Conservation (phyloP, 35 echinoderm and acorn worm genomes). For the Apostichopus japonicus region DNA sequence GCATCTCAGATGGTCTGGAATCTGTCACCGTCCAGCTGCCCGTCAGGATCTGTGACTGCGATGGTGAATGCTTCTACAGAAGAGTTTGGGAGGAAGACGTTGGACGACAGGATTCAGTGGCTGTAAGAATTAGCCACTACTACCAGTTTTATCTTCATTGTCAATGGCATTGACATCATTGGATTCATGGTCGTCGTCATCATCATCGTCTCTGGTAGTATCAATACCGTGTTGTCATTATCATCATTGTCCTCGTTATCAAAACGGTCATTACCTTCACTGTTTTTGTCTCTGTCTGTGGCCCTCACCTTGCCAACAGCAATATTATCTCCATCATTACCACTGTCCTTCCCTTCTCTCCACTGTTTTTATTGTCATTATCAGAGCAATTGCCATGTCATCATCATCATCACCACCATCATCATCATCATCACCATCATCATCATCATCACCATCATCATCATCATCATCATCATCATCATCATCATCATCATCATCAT, state of each 20-base stretch:
- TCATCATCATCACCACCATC: neutral
- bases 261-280: neutral
- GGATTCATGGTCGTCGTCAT: neutral
- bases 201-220: neutral
- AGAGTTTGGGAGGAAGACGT: slow-evolving; percentile 30
- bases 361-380: neutral
- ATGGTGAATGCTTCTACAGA: neutral
- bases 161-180: neutral
- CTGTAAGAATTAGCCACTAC: neutral
- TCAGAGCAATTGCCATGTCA: neutral
- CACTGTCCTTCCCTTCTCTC: neutral
- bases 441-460: neutral
- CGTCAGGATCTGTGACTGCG: slow-evolving; percentile 4
- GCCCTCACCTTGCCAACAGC: neutral
- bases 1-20: neutral
- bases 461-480: slow-evolving; percentile 32
- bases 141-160: neutral
- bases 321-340: neutral
- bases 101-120: neutral
- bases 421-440: slow-evolving; percentile 34
- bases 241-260: slow-evolving; percentile 1
- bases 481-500: slow-evolving; percentile 25
- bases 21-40: neutral
- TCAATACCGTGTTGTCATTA: neutral
- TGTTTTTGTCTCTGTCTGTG: neutral